Conservation (phyloP, 2,113 vertebrate species). For the Mobula birostris region DNA sequence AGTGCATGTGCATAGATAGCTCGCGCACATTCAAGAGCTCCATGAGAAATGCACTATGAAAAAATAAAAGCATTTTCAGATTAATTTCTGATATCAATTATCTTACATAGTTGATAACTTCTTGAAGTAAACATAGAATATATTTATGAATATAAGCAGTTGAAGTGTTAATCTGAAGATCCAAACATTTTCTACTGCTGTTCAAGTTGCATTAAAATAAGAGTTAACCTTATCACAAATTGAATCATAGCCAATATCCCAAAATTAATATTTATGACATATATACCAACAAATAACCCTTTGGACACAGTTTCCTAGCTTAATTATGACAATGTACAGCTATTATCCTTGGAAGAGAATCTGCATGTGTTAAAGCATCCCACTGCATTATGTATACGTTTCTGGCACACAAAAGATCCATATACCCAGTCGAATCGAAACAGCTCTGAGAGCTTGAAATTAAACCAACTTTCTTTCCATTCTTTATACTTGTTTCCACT, state of each 20-base stretch:
- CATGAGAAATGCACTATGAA: constrained; percentile 83
- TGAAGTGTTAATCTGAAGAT: not conserved
- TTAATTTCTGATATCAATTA: not conserved
- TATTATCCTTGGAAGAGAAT: not conserved
- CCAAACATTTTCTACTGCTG: not conserved
- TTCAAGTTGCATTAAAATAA: not conserved
- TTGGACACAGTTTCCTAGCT: not conserved
- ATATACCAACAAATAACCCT: not conserved
- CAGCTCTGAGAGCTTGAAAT: too few relatives aligned
- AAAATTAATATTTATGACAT: not conserved
- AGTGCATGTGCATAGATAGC: constrained; percentile 93
- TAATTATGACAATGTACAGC: not conserved
- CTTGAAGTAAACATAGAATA: constrained; percentile 25
- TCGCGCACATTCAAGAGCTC: constrained; percentile 85
- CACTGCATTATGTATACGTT: not conserved
- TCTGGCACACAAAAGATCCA: not conserved
- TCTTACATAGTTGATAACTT: not conserved
- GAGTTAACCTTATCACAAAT: not conserved
- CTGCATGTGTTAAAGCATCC: not conserved
- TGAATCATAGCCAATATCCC: not conserved
- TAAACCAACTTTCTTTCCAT: not conserved
- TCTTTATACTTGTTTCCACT: not conserved
- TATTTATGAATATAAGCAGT: not conserved
- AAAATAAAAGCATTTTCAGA: not conserved
- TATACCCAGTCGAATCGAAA: not conserved